Evolutionary conservation across 1,140 invertebrate genomes (phyloP).

Genomic region (Drosophila nigromelanica): DNA sequence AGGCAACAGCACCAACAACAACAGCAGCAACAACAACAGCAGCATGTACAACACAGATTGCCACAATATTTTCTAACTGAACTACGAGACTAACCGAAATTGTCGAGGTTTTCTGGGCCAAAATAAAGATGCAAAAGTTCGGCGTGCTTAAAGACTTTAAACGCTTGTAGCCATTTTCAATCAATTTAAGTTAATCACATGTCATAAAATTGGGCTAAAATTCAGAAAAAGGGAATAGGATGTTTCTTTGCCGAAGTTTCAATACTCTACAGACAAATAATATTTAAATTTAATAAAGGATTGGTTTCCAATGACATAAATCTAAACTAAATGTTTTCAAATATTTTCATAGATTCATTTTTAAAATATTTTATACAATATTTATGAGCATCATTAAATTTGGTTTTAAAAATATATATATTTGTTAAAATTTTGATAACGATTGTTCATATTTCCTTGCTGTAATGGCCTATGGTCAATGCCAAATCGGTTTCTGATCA

Average conservation of each 20-base stretch:
- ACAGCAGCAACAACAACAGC: conserved; percentile 2
- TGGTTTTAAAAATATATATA: too few relatives aligned
- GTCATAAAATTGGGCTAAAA: conserved; percentile 24
- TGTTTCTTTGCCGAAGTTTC: neutral
- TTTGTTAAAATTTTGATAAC: too few relatives aligned
- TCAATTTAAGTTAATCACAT: conserved; percentile 69
- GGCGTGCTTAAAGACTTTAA: conserved; percentile 29
- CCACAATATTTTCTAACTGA: conserved; percentile 11
- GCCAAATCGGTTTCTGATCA: too few relatives aligned
- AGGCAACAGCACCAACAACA: neutral
- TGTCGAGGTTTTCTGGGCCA: neutral
- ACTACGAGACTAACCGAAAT: neutral
- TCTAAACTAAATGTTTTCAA: too few relatives aligned
- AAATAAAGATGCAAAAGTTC: neutral
- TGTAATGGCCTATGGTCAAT: too few relatives aligned
- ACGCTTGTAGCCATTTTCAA: conserved; percentile 35
- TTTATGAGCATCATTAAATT: too few relatives aligned
- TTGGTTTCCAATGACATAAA: too few relatives aligned
- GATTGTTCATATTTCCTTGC: too few relatives aligned
- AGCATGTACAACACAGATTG: neutral
- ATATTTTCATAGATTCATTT: too few relatives aligned
- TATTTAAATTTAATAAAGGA: too few relatives aligned
- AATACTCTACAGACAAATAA: neutral
- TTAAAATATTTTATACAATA: too few relatives aligned
- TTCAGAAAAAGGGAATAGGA: neutral